Percentiles rank a stretch among this genome's conserved stretches.
Conservation (phyloP, 2,113 vertebrate genomes). For the Caracal caracal region DNA sequence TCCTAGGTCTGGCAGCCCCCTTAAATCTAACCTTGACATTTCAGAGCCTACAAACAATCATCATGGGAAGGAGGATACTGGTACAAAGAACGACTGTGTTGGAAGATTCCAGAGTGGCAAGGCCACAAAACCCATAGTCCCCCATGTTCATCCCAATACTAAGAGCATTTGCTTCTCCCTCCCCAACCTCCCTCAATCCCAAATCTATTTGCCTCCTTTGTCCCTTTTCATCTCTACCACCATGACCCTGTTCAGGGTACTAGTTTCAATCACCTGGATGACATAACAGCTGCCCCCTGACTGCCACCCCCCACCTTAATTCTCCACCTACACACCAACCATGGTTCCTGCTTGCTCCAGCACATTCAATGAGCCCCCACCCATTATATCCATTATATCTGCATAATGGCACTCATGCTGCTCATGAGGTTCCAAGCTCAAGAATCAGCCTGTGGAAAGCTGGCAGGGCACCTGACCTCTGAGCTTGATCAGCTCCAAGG, state of each 20-base stretch:
- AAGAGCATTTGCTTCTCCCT: not conserved
- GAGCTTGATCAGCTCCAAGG: not conserved
- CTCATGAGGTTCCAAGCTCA: not conserved
- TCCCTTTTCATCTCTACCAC: not conserved
- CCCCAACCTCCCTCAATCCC: not conserved
- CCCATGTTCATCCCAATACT: no score
- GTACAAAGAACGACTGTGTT: no score
- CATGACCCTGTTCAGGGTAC: not conserved
- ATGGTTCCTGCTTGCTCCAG: not conserved
- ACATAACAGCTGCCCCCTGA: not conserved
- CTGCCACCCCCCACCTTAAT: no score
- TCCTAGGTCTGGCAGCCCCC: not conserved
- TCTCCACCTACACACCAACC: not conserved
- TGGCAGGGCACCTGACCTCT: not conserved
- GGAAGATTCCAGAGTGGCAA: not conserved
- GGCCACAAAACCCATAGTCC: not conserved
- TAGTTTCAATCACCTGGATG: not conserved
- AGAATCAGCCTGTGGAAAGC: not conserved
- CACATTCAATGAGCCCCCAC: rapidly evolving
- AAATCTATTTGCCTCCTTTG: not conserved
- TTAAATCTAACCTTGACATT: not conserved
- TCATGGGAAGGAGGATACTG: not conserved
- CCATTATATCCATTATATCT: not conserved
- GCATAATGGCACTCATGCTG: rapidly evolving
- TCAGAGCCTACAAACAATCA: not conserved